A percentile compares a stretch with the other conserved stretches of the same genome.
phyloP scores from a whole-genome alignment of 2,113 vertebrate species.

The Falcunculus frontatus region DNA sequence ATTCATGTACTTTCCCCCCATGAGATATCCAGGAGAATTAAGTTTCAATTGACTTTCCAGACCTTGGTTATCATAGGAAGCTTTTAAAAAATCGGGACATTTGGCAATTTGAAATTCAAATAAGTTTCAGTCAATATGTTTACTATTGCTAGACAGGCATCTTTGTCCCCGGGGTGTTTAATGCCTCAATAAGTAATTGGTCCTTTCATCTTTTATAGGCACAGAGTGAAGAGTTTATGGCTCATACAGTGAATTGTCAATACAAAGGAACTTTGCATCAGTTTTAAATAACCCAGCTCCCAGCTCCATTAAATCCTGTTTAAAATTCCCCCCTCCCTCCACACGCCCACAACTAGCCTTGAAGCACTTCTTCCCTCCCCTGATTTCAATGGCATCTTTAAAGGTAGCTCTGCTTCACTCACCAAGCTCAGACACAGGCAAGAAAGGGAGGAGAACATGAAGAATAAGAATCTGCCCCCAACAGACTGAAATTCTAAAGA shows the following conservation, averaged over 20 bases:
- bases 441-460: background rate
- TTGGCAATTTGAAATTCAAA: constrained; percentile 68
- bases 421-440: background rate
- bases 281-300: constrained; percentile 26
- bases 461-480: background rate
- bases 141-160: constrained; percentile 51
- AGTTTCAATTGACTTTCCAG: constrained; percentile 67
- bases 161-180: constrained; percentile 50
- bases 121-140: constrained; percentile 63
- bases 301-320: constrained; percentile 13
- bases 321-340: background rate
- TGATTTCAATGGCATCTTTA: background rate
- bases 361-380: background rate
- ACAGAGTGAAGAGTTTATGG: constrained; percentile 38
- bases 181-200: constrained; percentile 55
- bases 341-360: background rate
- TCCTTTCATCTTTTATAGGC: constrained; percentile 58
- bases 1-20: constrained; percentile 40
- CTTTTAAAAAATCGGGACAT: constrained; percentile 62
- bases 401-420: background rate
- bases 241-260: constrained; percentile 45
- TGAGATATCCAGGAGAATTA: constrained; percentile 58
- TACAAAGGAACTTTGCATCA: constrained; percentile 39
- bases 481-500: background rate
- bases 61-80: constrained; percentile 61